phyloP scores from a whole-genome alignment of 2,888 invertebrate genomes.

The Tetranychus piercei region DNA sequence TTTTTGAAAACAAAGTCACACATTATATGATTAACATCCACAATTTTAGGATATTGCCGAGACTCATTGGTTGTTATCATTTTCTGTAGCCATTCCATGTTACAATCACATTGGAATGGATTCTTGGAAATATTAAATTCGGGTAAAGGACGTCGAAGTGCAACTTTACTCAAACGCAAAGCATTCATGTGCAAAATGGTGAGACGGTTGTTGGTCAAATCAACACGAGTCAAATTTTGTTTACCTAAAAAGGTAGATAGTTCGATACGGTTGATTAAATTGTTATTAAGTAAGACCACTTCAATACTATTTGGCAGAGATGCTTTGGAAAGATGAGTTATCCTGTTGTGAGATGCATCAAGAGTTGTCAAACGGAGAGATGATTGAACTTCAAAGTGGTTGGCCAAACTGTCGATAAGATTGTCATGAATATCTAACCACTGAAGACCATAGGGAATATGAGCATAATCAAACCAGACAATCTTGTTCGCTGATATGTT shows the following conservation, averaged over 20 bases:
- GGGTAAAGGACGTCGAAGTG: constrained; percentile 39
- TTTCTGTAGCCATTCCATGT: constrained; percentile 72
- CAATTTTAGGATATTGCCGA: constrained; percentile 58
- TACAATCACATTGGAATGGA: constrained; percentile 57
- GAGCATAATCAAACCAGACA: constrained; percentile 68
- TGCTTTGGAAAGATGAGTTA: constrained; percentile 43
- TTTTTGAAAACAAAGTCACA: constrained; percentile 47
- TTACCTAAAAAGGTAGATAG: constrained; percentile 75
- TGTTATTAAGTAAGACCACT: constrained; percentile 61
- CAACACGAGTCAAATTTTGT: constrained; percentile 67
- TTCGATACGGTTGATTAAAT: constrained; percentile 63
- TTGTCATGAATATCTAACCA: constrained; percentile 83
- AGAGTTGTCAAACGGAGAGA: constrained; percentile 60
- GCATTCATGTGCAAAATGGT: constrained; percentile 74
- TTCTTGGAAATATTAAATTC: constrained; percentile 28
- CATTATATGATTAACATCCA: constrained; percentile 61
- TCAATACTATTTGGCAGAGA: constrained; percentile 69
- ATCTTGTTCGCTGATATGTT: constrained; percentile 79
- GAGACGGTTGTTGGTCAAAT: constrained; percentile 78
- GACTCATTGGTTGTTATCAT: constrained; percentile 45
- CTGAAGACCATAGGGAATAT: constrained; percentile 60
- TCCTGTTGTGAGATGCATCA: constrained; percentile 74
- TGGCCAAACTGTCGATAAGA: constrained; percentile 56
- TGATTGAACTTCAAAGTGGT: constrained; percentile 63
- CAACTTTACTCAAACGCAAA: constrained; percentile 57